phyloP scores from a whole-genome alignment of 2,113 vertebrate genomes.

The Scalopus aquaticus region DNA sequence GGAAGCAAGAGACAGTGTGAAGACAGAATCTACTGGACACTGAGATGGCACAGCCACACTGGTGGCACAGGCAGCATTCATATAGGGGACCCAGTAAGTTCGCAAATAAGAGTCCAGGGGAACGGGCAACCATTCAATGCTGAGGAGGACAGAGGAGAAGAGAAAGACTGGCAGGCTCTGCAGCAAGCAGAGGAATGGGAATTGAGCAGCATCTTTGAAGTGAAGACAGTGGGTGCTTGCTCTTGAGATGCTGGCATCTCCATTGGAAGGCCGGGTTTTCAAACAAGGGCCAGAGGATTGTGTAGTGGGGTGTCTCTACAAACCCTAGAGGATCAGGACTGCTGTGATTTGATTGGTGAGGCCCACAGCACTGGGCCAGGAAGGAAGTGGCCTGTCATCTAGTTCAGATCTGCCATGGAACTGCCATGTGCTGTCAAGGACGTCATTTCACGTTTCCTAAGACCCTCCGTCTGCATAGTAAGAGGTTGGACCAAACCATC shows the following conservation, averaged over 20 bases:
- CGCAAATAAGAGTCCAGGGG: not conserved
- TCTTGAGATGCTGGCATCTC: not conserved
- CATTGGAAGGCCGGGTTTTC: not conserved
- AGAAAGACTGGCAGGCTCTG: not conserved
- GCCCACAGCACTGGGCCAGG: not conserved
- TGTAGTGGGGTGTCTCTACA: not conserved
- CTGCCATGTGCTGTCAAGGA: not conserved
- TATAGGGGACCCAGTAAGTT: not conserved
- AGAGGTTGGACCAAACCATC: not conserved
- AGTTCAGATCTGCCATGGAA: not conserved
- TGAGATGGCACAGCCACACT: too few relatives aligned
- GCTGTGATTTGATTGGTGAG: not conserved
- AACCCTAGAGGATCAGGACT: not conserved
- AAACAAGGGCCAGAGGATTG: not conserved
- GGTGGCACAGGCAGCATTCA: not conserved
- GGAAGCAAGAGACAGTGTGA: not conserved
- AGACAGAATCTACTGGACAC: not conserved
- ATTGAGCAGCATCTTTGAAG: not conserved
- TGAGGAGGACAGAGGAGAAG: not conserved
- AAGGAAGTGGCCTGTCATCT: not conserved
- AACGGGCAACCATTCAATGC: not conserved
- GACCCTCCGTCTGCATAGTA: not conserved
- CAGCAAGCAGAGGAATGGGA: not conserved
- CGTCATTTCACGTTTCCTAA: not conserved
- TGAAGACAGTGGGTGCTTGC: not conserved